Evolutionary conservation across 2,797 vertebrate genomes (phyloP).

Genomic region (Vespertilio murinus): DNA sequence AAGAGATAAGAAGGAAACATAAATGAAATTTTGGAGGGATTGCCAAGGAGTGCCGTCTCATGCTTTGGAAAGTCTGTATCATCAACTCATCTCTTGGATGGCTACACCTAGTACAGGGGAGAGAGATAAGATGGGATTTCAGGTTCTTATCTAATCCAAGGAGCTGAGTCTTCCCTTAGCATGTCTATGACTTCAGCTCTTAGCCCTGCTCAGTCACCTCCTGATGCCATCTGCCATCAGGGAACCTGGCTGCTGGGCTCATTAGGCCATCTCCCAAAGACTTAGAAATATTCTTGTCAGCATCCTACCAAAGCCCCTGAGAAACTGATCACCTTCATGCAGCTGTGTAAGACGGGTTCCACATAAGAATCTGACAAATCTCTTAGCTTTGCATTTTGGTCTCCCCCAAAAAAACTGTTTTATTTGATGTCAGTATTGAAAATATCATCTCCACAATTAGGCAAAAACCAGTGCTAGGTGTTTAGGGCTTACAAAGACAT

Average conservation of each 20-base stretch:
- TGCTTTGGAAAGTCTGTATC: neutral
- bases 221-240: neutral
- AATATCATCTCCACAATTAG: neutral
- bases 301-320: neutral
- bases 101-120: neutral
- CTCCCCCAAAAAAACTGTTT: neutral
- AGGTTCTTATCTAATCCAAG: neutral
- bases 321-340: neutral
- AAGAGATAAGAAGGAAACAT: constrained; percentile 12
- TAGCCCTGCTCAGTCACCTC: neutral
- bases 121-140: neutral
- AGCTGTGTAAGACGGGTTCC: neutral
- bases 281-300: neutral
- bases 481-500: neutral
- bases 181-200: neutral
- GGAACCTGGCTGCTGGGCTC: neutral
- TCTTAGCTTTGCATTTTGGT: neutral
- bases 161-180: neutral
- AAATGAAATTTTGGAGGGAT: neutral
- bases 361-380: neutral
- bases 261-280: neutral
- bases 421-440: neutral
- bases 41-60: neutral
- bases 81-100: neutral
- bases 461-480: neutral